Conservation (phyloP, 1,140 invertebrate genomes). For the Parapsyche elsis region DNA sequence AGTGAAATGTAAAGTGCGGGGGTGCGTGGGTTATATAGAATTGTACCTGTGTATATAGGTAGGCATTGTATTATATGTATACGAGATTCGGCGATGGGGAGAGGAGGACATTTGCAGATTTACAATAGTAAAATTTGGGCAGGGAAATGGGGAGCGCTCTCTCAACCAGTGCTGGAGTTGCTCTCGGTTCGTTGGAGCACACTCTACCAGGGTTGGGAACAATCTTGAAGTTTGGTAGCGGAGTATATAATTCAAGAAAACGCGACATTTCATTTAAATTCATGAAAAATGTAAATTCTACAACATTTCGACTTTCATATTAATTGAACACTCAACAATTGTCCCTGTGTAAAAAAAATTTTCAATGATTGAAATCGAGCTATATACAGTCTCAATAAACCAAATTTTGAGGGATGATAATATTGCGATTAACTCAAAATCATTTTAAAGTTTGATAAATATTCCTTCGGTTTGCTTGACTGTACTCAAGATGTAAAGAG, state of each 20-base stretch:
- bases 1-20: slow-evolving; percentile 30
- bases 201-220: neutral
- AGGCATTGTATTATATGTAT: slow-evolving; percentile 5
- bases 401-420: too few species aligned
- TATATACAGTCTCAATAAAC: too few species aligned
- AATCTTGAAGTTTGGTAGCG: slow-evolving; percentile 8
- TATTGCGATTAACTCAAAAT: neutral
- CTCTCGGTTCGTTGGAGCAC: slow-evolving; percentile 44
- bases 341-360: too few species aligned
- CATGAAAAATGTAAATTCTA: too few species aligned
- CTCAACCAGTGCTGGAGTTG: slow-evolving; percentile 46
- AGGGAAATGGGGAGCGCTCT: slow-evolving; percentile 44
- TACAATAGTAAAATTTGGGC: slow-evolving; percentile 50
- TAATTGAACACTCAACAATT: too few species aligned
- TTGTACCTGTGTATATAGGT: neutral
- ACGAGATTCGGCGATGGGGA: neutral
- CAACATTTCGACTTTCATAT: too few species aligned
- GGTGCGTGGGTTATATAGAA: neutral
- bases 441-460: neutral
- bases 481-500: slow-evolving; percentile 43
- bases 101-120: slow-evolving; percentile 44
- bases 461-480: neutral
- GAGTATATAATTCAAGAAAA: neutral
- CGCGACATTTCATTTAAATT: neutral
- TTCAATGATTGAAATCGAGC: too few species aligned